A percentile compares a stretch with the other conserved stretches of the same genome.
Evolutionary conservation across 2,888 invertebrate genomes (phyloP).

Genomic region (Cacoxenus indagator): DNA sequence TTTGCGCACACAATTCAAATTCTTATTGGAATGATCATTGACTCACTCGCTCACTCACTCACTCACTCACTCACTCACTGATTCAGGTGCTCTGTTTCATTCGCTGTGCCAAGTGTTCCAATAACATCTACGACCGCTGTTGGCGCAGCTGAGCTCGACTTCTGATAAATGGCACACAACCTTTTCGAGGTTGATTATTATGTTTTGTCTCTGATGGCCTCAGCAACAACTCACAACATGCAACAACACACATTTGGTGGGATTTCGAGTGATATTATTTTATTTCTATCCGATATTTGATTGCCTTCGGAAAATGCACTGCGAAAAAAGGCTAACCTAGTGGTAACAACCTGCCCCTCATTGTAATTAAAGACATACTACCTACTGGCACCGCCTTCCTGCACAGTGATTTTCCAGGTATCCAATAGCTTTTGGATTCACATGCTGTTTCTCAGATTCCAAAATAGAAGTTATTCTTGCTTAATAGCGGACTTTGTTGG

Average conservation of each 20-base stretch:
- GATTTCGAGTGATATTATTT: conserved; percentile 25
- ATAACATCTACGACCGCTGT: conserved; percentile 18
- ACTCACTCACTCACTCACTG: conserved; percentile 29
- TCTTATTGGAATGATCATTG: conserved; percentile 17
- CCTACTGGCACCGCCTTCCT: too few species aligned
- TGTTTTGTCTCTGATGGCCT: conserved; percentile 54
- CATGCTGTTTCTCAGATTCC: too few species aligned
- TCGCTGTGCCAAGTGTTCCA: not conserved
- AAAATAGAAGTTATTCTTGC: too few species aligned
- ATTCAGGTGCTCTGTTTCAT: conserved; percentile 11
- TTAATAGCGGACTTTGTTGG: too few species aligned
- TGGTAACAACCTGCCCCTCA: too few species aligned
- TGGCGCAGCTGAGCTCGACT: conserved; percentile 39
- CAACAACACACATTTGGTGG: conserved; percentile 20
- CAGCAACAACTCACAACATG: conserved; percentile 8
- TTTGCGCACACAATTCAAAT: conserved; percentile 12
- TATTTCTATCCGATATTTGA: conserved; percentile 22
- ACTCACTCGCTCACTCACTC: conserved; percentile 19
- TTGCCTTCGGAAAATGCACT: conserved; percentile 5
- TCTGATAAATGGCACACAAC: conserved; percentile 66
- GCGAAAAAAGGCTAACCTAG: not conserved
- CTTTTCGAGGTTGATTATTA: conserved; percentile 66
- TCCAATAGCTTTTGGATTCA: too few species aligned
- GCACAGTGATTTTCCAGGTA: too few species aligned
- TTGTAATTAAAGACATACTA: too few species aligned